Evolutionary conservation across 2,113 vertebrate species (phyloP), one percentile per base, ranked within the genome.

Genomic region (Vicugna pacos): DNA sequence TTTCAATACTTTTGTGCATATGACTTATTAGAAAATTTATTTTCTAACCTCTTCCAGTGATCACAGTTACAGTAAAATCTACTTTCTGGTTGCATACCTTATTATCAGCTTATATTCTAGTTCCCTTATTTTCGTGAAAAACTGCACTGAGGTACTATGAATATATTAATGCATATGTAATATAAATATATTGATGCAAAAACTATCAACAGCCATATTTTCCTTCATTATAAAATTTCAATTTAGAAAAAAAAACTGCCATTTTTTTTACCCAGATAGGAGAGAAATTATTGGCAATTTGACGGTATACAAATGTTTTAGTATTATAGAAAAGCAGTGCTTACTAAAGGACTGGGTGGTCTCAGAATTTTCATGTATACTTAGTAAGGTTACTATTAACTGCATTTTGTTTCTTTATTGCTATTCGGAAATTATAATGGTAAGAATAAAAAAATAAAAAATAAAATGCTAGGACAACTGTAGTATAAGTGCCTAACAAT

Each of bases 151-250:
- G 52, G 42, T 67, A 77, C 48, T 65, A 56, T 89, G 46, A 95
- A 64, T 46, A 52, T 60, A 67, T 70, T 76, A 89, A 81, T 69
- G 28, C 10, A 73, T 50, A 86, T 52, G 17, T 42, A 70, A 20
- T 58, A 70, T 90, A 42, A 76, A 80, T 64, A 17, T 42, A 87
- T 30, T 38, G 13, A 76, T 93, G 22, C 26, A 76, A 38, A 91
- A 91, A 89, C 10, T 72, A 64, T 65, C 28, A 75, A 70, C 16
- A 88, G 16, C 3, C 4, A 38, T 3, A 46, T 62, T 94, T 94
- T 95, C 88, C 48, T 91, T 94, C 58, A 80, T 83, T 90, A 85
- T n/a, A 69, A 26, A 70, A 50, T 95, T 97, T 94, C 22, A 95
- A 28, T 80, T 95, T 97, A 64, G 32, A 80, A 80, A 54, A 15